Conservation (phyloP, 2,797 vertebrate species). For the Austrolebias charrua region DNA sequence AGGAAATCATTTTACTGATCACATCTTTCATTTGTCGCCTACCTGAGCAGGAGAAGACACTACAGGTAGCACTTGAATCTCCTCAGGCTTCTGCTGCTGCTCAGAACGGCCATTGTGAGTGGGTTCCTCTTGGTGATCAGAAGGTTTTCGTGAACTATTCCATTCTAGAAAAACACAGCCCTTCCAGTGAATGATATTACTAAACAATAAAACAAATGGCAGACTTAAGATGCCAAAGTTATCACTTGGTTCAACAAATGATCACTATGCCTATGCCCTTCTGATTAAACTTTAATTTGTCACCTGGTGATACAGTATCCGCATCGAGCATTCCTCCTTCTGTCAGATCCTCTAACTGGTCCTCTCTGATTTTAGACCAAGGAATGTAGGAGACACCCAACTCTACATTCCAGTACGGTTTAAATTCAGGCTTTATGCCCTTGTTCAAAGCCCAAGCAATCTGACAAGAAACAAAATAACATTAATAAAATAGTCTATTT, state of each 20-base stretch:
- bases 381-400: conserved; percentile 96
- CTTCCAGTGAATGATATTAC: background rate
- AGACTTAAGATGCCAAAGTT: background rate
- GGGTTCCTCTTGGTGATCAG: conserved; percentile 68
- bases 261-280: background rate
- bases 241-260: too few relatives aligned
- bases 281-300: background rate
- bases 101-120: conserved; percentile 81
- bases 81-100: conserved; percentile 66
- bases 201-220: background rate
- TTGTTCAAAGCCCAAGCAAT: conserved; percentile 99
- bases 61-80: conserved; percentile 55
- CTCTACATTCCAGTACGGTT: conserved; percentile 98
- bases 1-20: background rate
- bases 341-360: conserved; percentile 91
- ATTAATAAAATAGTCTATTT: too few relatives aligned
- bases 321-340: conserved; percentile 93
- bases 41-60: conserved; percentile 59
- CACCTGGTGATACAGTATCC: conserved; percentile 92
- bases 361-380: conserved; percentile 91
- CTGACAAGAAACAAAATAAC: conserved; percentile 63
- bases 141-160: conserved; percentile 58
- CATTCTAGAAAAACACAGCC: conserved; percentile 65
- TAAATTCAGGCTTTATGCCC: conserved; percentile 95
- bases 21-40: background rate